phyloP scores from a whole-genome alignment of 1,140 invertebrate genomes.

The Fopius arisanus region DNA sequence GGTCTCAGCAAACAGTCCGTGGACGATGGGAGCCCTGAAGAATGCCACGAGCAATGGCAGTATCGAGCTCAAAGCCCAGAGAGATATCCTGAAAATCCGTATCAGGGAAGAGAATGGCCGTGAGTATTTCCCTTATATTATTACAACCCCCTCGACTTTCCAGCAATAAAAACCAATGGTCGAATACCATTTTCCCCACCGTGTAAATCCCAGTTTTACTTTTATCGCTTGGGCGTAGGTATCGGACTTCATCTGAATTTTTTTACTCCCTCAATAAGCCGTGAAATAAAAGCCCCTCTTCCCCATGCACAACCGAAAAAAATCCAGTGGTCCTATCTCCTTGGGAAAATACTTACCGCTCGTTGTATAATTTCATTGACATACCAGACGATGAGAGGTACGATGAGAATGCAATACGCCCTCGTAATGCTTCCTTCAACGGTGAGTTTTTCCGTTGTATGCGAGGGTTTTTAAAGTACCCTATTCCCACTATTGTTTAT shows the following conservation, averaged over 20 bases:
- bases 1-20: slow-evolving; percentile 74
- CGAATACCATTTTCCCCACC: slow-evolving; percentile 1
- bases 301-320: not conserved
- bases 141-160: not conserved
- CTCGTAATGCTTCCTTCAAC: slow-evolving; percentile 37
- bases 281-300: not conserved
- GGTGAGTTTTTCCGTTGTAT: slow-evolving; percentile 51
- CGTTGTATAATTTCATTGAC: slow-evolving; percentile 47
- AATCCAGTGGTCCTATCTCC: not conserved
- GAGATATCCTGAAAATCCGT: slow-evolving; percentile 74
- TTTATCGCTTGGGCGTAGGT: not conserved
- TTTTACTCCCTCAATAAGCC: not conserved
- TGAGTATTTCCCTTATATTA: slow-evolving; percentile 64
- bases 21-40: slow-evolving; percentile 81
- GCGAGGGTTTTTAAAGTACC: slow-evolving; percentile 34
- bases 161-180: slow-evolving; percentile 7
- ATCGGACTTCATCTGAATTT: slow-evolving; percentile 13
- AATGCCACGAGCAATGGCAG: slow-evolving; percentile 69
- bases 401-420: slow-evolving; percentile 58
- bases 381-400: slow-evolving; percentile 49
- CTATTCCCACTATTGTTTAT: slow-evolving; percentile 5
- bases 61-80: slow-evolving; percentile 72
- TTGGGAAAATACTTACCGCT: slow-evolving; percentile 32
- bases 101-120: slow-evolving; percentile 79
- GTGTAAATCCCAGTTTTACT: slow-evolving; percentile 12